These are phyloP conservation scores for Mus pahari DNA, from an alignment of 2,113 vertebrate genomes.

Conservation along the genomic window DNA sequence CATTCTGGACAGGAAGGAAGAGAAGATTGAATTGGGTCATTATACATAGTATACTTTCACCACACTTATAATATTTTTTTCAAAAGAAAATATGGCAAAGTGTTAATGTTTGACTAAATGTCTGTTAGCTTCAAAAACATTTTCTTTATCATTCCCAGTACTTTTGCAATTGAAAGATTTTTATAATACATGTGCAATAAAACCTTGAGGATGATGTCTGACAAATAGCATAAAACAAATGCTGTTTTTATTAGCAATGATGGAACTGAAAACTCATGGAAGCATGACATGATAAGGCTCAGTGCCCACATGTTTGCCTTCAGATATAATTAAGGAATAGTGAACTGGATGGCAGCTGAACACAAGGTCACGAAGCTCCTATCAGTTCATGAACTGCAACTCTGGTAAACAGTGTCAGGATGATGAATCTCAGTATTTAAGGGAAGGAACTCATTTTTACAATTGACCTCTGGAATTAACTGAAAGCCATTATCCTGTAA, in stretches of 20 bases:
- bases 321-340: slow-evolving; percentile 39
- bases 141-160: slow-evolving; percentile 23
- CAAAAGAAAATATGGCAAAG: not conserved
- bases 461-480: slow-evolving; percentile 70
- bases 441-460: slow-evolving; percentile 44
- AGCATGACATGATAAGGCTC: not conserved
- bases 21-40: not conserved
- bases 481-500: slow-evolving; percentile 56
- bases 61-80: not conserved
- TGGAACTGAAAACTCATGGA: slow-evolving; percentile 26
- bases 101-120: slow-evolving; percentile 13
- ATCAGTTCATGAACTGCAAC: slow-evolving; percentile 80
- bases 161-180: slow-evolving; percentile 44
- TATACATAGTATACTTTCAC: not conserved
- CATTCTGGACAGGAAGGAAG: not conserved
- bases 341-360: not conserved
- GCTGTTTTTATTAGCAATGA: slow-evolving; percentile 60
- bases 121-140: not conserved
- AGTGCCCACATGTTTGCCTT: slow-evolving; percentile 42
- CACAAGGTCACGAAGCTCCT: not conserved
- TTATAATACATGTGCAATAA: slow-evolving; percentile 53
- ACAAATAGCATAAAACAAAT: slow-evolving; percentile 44
- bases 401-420: slow-evolving; percentile 79
- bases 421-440: slow-evolving; percentile 76
- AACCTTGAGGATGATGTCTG: slow-evolving; percentile 19